Base-by-base conservation (phyloP, 2,797 vertebrate genomes). In the Rhabdophis nuchalis region DNA sequence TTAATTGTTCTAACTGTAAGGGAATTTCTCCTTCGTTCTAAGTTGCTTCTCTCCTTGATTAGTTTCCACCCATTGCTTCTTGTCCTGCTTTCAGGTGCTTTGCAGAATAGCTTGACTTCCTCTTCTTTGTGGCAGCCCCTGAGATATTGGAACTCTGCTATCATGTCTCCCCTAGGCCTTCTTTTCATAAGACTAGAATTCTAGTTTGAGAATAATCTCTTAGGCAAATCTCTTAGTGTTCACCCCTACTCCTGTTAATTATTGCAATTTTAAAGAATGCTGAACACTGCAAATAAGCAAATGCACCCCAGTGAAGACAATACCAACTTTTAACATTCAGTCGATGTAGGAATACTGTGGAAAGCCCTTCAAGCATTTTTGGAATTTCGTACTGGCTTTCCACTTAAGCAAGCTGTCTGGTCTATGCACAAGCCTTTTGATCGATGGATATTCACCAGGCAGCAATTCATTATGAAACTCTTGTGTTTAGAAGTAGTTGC, bases 391-490 rank as follows among this genome's bases (percentile, higher is more conserved):
- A 1, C 0, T 53, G 85, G 87, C 10, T 77, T 94, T 93, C 61
- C 90, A 91, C 91, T 68, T 91, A 90, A 91, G 90, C 50, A 36
- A 0, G 0, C 68, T 93, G 86, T 46, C 92, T 41, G 16, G 56
- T 56, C 89, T 88, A 20, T 61, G 88, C 57, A 1, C 53, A 13
- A 0, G 1, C 0, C 1, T 2, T n/a, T 77, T 86, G 91, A 88
- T 68, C 25, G 86, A 88, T 92, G 58, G 91, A 23, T 72, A 90
- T 89, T 57, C 89, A 88, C 72, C 25, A 54, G 32, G 58, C 53
- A 57, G 72, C 86, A 89, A 93, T 92, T 90, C 77, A 92, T 92
- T 93, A 91, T 72, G 88, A 58, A 93, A 57, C 91, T 88, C 41
- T 85, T 85, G 90, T 92, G 89, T 54, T 92, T 92, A 87, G 93